Base-by-base conservation (phyloP, 2,797 vertebrate species). In the Tachyglossus aculeatus region DNA sequence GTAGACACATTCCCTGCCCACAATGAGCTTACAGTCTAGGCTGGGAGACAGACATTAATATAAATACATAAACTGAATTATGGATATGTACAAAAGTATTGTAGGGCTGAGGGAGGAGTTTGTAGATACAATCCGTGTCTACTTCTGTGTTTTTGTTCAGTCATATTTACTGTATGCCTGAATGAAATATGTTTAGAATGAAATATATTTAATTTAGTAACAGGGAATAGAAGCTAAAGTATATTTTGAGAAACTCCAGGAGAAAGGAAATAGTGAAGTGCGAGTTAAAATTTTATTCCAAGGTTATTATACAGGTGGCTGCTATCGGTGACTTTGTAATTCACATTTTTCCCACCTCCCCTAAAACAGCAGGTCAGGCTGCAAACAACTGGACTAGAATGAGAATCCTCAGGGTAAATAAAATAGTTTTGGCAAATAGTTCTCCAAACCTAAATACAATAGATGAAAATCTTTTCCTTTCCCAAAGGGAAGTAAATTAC, bases 371-470 rank as follows among this genome's bases (percentile, higher is more conserved):
- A 36, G 21, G 66, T 74, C 38, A 33, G 31, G 64, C 68, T 51
- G 52, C 71, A 77, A 74, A 71, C 33, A 66, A 41, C 32, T 68
- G 55, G 55, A 74, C 37, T 36, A 62, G 57, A 81, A 74, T 57
- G 47, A 41, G 0, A 32, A 13, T 52, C 66, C 52, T 62, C 9
- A 1, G 47, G 43, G 34, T 24, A 55, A 31, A 69, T 63, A 58
- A 36, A 54, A 76, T 77, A 47, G 56, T 18, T 36, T 47, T 44
- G n/a, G 19, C 27, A 22, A 31, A 81, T 67, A 9, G 45, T 65
- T 66, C 31, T 39, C 52, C 55, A 61, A 63, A 56, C 21, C 27
- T 31, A 39, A 25, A 41, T 31, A 33, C 55, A 59, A 40, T 7
- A 38, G 52, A 69, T 44, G 55, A 50, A 59, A 68, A 44, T 61